A percentile compares a stretch with the other conserved stretches of the same genome.
Conservation (phyloP, 2,113 vertebrate species). For the Engraulis encrasicolus region DNA sequence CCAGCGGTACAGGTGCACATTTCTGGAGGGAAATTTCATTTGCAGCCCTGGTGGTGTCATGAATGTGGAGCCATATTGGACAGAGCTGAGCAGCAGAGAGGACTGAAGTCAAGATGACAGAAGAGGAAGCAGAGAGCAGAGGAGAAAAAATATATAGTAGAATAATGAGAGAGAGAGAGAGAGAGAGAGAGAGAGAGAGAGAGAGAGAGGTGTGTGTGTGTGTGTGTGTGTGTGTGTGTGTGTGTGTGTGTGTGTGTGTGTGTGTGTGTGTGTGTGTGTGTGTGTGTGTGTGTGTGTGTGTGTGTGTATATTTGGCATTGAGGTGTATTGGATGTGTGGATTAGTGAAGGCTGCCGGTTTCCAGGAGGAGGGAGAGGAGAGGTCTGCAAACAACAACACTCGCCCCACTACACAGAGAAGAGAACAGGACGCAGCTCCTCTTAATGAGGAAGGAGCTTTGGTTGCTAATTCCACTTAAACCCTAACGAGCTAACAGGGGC, state of each 20-base stretch:
- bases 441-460: conserved; percentile 37
- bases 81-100: too few species aligned
- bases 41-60: too few species aligned
- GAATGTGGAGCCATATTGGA: too few species aligned
- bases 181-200: conserved; percentile 29
- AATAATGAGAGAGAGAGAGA: background rate
- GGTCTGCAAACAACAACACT: conserved; percentile 37
- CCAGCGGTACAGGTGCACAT: too few species aligned
- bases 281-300: background rate
- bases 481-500: conserved; percentile 30
- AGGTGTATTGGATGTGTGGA: background rate
- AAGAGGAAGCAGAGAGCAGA: too few species aligned
- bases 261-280: conserved; percentile 1
- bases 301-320: too few species aligned
- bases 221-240: conserved; percentile 10
- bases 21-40: too few species aligned
- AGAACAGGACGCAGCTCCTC: background rate
- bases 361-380: too few species aligned
- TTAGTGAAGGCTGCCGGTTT: conserved; percentile 8
- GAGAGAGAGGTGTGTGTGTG: conserved; percentile 28
- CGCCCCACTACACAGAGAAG: too few species aligned
- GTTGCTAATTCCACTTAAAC: conserved; percentile 45
- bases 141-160: conserved; percentile 14
- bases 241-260: background rate
- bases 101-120: too few species aligned